A percentile compares a stretch with the other conserved stretches of the same genome.
Evolutionary conservation across 2,113 vertebrate species (phyloP).

Genomic region (Himantopus leucocephalus): DNA sequence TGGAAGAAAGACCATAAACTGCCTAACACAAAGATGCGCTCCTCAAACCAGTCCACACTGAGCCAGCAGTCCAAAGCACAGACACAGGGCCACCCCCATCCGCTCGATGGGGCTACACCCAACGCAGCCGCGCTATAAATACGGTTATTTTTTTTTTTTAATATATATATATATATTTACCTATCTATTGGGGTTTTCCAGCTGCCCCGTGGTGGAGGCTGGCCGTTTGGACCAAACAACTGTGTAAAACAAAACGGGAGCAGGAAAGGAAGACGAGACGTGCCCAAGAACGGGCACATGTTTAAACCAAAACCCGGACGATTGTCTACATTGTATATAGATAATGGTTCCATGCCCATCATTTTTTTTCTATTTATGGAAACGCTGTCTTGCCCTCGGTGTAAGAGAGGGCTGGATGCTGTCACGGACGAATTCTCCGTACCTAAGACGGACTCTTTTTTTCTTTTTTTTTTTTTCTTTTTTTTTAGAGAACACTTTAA

Average conservation of each 20-base stretch:
- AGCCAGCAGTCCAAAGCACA: constrained; percentile 82
- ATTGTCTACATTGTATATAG: constrained; percentile 64
- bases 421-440: constrained; percentile 45
- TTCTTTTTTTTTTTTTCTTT: background rate
- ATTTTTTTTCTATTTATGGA: constrained; percentile 72
- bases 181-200: constrained; percentile 40
- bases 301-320: constrained; percentile 64
- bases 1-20: constrained; percentile 99
- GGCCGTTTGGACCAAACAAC: constrained; percentile 65
- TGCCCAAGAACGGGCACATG: constrained; percentile 43
- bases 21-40: constrained; percentile 98
- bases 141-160: background rate
- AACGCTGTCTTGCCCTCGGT: constrained; percentile 29
- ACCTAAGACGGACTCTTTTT: constrained; percentile 43
- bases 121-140: constrained; percentile 85
- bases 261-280: constrained; percentile 47
- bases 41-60: constrained; percentile 83
- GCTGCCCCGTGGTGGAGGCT: constrained; percentile 13
- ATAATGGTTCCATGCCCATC: constrained; percentile 57
- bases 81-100: constrained; percentile 78
- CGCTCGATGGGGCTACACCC: constrained; percentile 84
- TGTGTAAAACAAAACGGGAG: constrained; percentile 54
- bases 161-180: constrained; percentile 10
- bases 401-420: constrained; percentile 48
- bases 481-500: background rate